Evolutionary conservation across 2,888 invertebrate species (phyloP).

Genomic region (Agrilus biguttatus): DNA sequence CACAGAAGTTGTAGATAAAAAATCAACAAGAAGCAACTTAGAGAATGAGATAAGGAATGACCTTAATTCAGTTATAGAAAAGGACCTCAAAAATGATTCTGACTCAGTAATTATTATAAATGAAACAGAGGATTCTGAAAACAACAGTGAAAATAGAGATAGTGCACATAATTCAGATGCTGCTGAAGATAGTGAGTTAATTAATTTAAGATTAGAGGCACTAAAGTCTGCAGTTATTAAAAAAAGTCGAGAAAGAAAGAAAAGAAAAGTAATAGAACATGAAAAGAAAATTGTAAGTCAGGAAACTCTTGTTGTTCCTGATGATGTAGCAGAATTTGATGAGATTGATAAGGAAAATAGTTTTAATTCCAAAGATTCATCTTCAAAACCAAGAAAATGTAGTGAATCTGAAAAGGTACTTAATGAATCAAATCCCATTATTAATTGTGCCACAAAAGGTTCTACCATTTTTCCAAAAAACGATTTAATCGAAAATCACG

Average conservation of each 20-base stretch:
- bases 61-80: constrained; percentile 16
- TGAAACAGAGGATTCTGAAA: constrained; percentile 7
- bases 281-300: constrained; percentile 8
- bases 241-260: constrained; percentile 45
- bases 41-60: background rate
- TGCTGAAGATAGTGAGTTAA: constrained; percentile 35
- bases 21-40: constrained; percentile 9
- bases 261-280: constrained; percentile 21
- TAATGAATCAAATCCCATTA: background rate
- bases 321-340: constrained; percentile 12
- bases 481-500: constrained; percentile 5
- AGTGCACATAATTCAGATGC: constrained; percentile 11
- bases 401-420: constrained; percentile 6
- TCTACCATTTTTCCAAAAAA: constrained; percentile 2
- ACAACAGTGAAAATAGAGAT: constrained; percentile 18
- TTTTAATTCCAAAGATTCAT: background rate
- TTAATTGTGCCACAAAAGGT: too few species aligned
- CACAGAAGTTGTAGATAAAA: background rate
- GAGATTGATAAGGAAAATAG: constrained; percentile 3
- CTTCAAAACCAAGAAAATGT: constrained; percentile 5
- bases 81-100: constrained; percentile 7
- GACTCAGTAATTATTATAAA: constrained; percentile 3
- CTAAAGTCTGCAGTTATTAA: constrained; percentile 53
- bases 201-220: constrained; percentile 47
- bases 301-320: constrained; percentile 13